Evolutionary conservation across 1,140 invertebrate species (phyloP).

Genomic region (Bicyclus anynana): DNA sequence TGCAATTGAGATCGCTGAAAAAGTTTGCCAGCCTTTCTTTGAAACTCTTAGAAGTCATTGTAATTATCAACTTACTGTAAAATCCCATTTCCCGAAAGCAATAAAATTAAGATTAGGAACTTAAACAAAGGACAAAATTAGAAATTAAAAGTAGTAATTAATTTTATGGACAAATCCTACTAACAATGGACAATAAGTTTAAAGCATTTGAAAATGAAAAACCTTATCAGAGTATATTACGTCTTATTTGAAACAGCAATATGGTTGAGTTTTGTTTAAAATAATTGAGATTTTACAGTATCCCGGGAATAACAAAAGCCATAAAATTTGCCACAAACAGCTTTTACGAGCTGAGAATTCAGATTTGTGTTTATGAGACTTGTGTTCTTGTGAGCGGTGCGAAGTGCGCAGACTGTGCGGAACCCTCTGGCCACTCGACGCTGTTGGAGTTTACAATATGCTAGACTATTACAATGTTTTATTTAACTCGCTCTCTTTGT

Average conservation of each 20-base stretch:
- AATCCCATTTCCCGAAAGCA: background rate
- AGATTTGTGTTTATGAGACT: background rate
- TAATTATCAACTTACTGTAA: background rate
- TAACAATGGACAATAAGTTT: conserved; percentile 3
- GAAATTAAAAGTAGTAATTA: conserved; percentile 3
- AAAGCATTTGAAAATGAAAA: background rate
- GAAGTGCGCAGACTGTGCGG: too few relatives aligned
- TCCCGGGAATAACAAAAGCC: conserved; percentile 6
- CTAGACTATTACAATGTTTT: too few relatives aligned
- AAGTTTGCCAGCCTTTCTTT: too few relatives aligned
- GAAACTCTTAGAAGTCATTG: too few relatives aligned
- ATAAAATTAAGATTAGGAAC: background rate
- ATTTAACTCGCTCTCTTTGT: too few relatives aligned
- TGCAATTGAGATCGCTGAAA: too few relatives aligned
- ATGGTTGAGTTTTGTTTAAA: background rate
- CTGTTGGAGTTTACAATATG: too few relatives aligned
- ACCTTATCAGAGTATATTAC: background rate
- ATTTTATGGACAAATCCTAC: background rate
- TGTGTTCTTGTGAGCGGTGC: too few relatives aligned
- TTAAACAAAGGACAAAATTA: background rate
- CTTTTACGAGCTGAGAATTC: conserved; percentile 16
- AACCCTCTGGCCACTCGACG: too few relatives aligned
- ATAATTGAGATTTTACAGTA: background rate
- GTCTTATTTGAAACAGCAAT: background rate
- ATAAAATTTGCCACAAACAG: conserved; percentile 11